Percentiles rank a stretch among this genome's conserved stretches.
Evolutionary conservation across 2,797 vertebrate species (phyloP).

Genomic region (Poeciliopsis infans): DNA sequence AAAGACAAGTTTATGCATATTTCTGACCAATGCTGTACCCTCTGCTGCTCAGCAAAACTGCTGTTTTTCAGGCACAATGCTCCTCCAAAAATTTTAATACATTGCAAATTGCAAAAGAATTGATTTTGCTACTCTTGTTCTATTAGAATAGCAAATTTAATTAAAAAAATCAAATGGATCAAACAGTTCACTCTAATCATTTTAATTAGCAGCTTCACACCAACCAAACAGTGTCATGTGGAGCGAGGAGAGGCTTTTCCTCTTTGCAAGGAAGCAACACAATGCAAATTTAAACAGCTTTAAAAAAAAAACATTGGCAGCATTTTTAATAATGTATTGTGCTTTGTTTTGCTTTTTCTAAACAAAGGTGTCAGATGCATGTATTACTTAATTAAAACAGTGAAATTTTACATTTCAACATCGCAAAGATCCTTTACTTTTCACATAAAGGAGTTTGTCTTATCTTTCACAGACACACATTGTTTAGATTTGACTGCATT

Average conservation of each 20-base stretch:
- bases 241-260: constrained; percentile 33
- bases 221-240: constrained; percentile 26
- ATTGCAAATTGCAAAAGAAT: constrained; percentile 42
- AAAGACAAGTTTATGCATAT: not conserved
- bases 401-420: not conserved
- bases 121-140: constrained; percentile 47
- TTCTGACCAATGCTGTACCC: too few species aligned
- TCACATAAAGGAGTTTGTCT: not conserved
- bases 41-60: not conserved
- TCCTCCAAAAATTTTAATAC: not conserved
- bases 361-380: constrained; percentile 4
- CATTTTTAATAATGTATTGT: constrained; percentile 29
- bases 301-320: not conserved
- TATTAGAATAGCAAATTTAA: constrained; percentile 74
- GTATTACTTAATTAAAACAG: not conserved
- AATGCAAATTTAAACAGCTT: constrained; percentile 35
- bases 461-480: constrained; percentile 4
- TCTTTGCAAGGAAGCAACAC: constrained; percentile 11
- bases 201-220: constrained; percentile 63
- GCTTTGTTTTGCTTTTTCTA: constrained; percentile 8
- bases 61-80: not conserved
- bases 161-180: constrained; percentile 31
- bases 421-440: not conserved
- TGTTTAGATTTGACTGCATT: not conserved
- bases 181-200: constrained; percentile 62